A percentile compares a stretch with the other conserved stretches of the same genome.
phyloP scores from a whole-genome alignment of 2,797 vertebrate species.

The Brachyalestes nurse region DNA sequence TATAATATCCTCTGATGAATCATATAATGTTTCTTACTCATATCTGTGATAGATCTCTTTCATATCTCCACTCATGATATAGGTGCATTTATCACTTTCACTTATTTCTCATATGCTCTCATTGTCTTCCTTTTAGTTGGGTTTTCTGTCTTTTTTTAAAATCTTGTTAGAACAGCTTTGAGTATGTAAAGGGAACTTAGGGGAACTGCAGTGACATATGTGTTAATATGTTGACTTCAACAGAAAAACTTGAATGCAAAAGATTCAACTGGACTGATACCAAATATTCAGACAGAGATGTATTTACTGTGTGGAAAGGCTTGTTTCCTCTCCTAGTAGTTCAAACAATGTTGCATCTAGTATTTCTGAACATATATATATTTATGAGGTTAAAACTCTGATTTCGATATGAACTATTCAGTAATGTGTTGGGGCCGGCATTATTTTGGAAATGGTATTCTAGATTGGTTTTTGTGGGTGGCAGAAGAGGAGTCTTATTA shows the following conservation, averaged over 20 bases:
- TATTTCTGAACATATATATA: constrained; percentile 11
- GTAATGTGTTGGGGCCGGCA: background rate
- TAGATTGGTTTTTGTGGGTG: constrained; percentile 2
- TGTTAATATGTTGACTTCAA: background rate
- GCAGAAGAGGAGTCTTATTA: background rate
- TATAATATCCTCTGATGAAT: constrained; percentile 7
- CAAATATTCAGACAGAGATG: constrained; percentile 33
- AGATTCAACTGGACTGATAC: constrained; percentile 1
- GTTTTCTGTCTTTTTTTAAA: background rate
- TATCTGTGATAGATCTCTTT: constrained; percentile 17
- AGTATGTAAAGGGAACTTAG: background rate
- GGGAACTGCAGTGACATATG: background rate
- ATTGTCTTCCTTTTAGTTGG: background rate
- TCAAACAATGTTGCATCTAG: constrained; percentile 14
- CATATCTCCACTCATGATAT: constrained; percentile 1
- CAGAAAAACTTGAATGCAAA: background rate
- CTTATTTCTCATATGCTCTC: constrained; percentile 9
- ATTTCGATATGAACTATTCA: background rate
- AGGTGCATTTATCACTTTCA: constrained; percentile 15
- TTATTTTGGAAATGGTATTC: constrained; percentile 10
- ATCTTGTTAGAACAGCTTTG: background rate
- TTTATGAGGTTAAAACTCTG: constrained; percentile 12
- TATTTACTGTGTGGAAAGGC: constrained; percentile 23
- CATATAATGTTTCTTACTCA: constrained; percentile 24
- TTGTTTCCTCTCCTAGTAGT: background rate